phyloP scores from a whole-genome alignment of 2,797 vertebrate genomes.

The Arremon brunneinucha region DNA sequence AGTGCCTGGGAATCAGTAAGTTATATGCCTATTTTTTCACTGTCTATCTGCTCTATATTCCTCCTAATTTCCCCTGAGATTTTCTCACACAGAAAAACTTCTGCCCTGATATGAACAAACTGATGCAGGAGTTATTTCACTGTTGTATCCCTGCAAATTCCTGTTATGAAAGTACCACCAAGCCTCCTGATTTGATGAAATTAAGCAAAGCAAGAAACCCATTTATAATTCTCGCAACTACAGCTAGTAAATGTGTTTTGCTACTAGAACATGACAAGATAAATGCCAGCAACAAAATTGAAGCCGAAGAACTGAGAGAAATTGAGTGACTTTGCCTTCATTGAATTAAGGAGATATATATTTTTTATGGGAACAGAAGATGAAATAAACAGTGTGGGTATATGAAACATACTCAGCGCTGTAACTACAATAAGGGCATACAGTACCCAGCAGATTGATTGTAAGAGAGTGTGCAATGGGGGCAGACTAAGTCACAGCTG shows the following conservation, averaged over 20 bases:
- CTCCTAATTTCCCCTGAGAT: conserved; percentile 39
- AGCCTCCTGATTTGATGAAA: background rate
- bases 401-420: background rate
- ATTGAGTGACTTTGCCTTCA: background rate
- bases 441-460: fast-evolving
- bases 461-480: background rate
- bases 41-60: background rate
- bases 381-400: background rate
- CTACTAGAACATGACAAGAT: background rate
- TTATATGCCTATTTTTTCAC: background rate
- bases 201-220: background rate
- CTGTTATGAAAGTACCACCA: background rate
- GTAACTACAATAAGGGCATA: background rate
- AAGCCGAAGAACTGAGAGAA: background rate
- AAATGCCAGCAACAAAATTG: background rate
- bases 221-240: background rate
- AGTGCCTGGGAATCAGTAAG: background rate
- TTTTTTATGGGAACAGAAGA: background rate
- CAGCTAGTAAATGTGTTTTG: background rate
- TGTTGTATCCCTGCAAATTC: background rate
- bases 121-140: background rate
- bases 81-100: background rate
- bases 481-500: background rate
- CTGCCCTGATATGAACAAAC: background rate
- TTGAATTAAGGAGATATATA: background rate